A percentile compares a stretch with the other conserved stretches of the same genome.
phyloP scores from a whole-genome alignment of 2,888 invertebrate genomes.

The Sepiola atlantica region DNA sequence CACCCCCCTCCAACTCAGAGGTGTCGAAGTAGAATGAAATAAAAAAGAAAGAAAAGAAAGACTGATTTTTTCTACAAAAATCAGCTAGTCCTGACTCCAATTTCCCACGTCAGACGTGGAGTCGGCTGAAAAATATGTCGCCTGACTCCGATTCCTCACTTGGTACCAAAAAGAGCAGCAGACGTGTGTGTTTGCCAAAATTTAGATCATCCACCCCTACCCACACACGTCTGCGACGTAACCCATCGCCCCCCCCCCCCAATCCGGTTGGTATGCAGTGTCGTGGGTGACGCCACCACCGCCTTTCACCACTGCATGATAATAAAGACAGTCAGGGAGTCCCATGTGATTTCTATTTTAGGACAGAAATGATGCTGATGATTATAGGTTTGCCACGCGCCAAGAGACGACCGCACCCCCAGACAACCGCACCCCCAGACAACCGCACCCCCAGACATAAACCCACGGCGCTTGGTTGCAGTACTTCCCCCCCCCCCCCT shows the following conservation, averaged over 20 bases:
- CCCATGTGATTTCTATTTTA: slow-evolving; percentile 32
- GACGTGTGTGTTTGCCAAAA: neutral
- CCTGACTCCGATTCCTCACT: neutral
- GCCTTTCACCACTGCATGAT: neutral
- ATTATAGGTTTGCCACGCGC: neutral
- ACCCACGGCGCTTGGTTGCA: neutral
- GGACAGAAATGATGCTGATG: neutral
- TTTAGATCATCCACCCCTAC: no score
- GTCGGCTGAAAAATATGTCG: no score
- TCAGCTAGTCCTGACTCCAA: no score
- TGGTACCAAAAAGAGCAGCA: neutral
- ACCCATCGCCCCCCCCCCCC: neutral
- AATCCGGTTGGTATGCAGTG: neutral
- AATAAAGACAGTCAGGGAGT: neutral
- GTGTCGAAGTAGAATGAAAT: no score
- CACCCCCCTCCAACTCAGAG: no score
- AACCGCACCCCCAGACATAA: neutral
- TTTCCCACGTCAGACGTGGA: no score
- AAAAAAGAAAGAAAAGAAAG: no score
- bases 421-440: neutral
- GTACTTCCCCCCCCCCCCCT: neutral
- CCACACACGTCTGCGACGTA: neutral
- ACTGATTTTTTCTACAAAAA: no score
- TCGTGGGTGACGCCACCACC: neutral
- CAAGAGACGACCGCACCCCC: neutral